A percentile compares a stretch with the other conserved stretches of the same genome.
phyloP scores from a whole-genome alignment of 2,113 vertebrate genomes.

The Irena cyanogastra region DNA sequence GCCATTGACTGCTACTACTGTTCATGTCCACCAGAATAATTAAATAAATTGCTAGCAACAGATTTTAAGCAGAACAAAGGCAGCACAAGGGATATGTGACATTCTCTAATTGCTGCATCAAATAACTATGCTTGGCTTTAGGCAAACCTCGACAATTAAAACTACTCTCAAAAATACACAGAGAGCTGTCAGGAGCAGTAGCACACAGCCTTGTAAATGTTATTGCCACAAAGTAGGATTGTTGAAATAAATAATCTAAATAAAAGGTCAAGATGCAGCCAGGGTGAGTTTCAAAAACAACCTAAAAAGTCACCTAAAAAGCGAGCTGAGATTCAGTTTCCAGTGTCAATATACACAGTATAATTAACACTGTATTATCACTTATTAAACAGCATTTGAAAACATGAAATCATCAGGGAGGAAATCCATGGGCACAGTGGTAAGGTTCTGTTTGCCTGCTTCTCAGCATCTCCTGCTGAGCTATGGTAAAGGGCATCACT shows the following conservation, averaged over 20 bases:
- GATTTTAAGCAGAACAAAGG: constrained; percentile 1
- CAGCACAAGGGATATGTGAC: background rate
- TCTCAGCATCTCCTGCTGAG: background rate
- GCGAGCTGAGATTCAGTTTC: background rate
- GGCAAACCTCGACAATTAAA: background rate
- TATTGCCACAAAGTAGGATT: background rate
- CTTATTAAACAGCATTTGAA: background rate
- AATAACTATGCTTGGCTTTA: background rate
- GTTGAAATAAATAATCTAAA: background rate
- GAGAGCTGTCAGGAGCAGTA: background rate
- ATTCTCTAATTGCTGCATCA: background rate
- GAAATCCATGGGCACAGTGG: background rate
- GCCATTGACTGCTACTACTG: background rate
- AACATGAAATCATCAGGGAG: background rate
- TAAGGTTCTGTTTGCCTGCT: background rate
- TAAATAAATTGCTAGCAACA: background rate
- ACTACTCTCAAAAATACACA: background rate
- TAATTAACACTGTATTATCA: background rate
- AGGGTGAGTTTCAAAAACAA: background rate
- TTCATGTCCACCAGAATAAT: background rate
- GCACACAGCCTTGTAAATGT: background rate
- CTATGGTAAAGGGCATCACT: background rate
- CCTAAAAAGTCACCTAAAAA: background rate
- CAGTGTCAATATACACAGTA: background rate
- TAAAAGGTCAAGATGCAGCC: background rate